These are phyloP conservation scores for Drepana arcuata DNA, from an alignment of 1,140 invertebrate species.

Conservation along the genomic window DNA sequence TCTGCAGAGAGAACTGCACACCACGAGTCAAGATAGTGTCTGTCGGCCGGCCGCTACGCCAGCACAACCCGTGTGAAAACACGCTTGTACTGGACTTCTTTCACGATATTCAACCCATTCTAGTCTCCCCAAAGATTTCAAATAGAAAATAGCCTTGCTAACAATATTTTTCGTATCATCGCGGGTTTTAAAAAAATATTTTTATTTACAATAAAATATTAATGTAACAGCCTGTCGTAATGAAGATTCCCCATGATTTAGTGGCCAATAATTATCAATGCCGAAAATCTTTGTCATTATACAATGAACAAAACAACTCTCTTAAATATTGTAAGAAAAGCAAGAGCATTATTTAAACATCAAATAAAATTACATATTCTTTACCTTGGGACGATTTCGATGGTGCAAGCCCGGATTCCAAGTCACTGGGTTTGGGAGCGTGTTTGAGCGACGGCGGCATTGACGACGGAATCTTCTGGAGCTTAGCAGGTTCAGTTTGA, in stretches of 20 bases:
- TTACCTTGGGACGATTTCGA: constrained; percentile 43
- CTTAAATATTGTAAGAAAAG: no score
- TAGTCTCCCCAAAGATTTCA: no score
- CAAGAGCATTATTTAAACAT: no score
- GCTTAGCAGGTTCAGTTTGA: constrained; percentile 44
- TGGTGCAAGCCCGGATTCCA: constrained; percentile 35
- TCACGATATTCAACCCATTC: no score
- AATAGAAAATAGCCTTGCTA: no score
- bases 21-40: constrained; percentile 64
- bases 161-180: no score
- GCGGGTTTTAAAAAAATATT: no score
- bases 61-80: no score
- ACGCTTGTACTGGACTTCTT: no score
- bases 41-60: constrained; percentile 17
- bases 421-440: constrained; percentile 42
- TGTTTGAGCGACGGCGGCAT: constrained; percentile 35
- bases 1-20: constrained; percentile 73
- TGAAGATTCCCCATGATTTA: neutral
- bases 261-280: constrained; percentile 2
- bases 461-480: constrained; percentile 47
- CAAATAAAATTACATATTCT: constrained; percentile 3
- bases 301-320: no score
- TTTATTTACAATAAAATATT: neutral
- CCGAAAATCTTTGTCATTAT: no score
- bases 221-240: no score